Conservation (phyloP, 2,888 invertebrate genomes). For the Trissonchulus latispiculum region DNA sequence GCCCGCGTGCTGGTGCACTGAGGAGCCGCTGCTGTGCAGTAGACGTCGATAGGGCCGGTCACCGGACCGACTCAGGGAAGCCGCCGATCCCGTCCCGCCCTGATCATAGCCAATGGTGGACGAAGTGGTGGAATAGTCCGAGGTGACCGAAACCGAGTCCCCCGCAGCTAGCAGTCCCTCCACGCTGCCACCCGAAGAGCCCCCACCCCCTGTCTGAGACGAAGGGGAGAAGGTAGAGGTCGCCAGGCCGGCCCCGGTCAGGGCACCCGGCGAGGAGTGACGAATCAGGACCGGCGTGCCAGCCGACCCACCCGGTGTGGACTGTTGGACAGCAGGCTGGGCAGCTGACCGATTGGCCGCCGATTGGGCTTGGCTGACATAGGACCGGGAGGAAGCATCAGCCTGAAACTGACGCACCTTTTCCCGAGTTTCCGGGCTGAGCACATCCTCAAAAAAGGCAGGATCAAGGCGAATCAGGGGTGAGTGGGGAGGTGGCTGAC, state of each 20-base stretch:
- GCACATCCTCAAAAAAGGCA: slow-evolving; percentile 22
- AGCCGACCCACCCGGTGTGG: not conserved
- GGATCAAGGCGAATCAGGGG: slow-evolving; percentile 11
- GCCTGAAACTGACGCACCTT: slow-evolving; percentile 36
- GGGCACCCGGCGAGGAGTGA: not conserved
- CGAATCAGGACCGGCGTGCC: not conserved
- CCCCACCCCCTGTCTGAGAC: not conserved
- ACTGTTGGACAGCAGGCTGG: not conserved
- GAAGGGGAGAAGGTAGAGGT: not conserved
- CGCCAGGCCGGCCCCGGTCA: not conserved
- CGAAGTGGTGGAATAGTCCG: slow-evolving; percentile 35
- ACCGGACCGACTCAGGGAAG: no score
- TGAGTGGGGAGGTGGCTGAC: not conserved
- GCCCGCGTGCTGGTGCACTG: not conserved
- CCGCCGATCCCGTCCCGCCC: no score
- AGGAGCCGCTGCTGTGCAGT: slow-evolving; percentile 1
- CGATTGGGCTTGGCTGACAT: no score
- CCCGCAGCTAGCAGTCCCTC: not conserved
- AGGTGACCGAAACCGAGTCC: slow-evolving; percentile 34
- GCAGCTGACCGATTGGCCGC: not conserved
- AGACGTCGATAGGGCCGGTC: not conserved
- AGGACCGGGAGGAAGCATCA: slow-evolving; percentile 14
- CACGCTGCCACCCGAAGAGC: not conserved
- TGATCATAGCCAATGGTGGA: slow-evolving; percentile 19
- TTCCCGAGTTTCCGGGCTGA: slow-evolving; percentile 36